Base-by-base conservation (phyloP, 2,797 vertebrate genomes). In the Sternotherus odoratus region DNA sequence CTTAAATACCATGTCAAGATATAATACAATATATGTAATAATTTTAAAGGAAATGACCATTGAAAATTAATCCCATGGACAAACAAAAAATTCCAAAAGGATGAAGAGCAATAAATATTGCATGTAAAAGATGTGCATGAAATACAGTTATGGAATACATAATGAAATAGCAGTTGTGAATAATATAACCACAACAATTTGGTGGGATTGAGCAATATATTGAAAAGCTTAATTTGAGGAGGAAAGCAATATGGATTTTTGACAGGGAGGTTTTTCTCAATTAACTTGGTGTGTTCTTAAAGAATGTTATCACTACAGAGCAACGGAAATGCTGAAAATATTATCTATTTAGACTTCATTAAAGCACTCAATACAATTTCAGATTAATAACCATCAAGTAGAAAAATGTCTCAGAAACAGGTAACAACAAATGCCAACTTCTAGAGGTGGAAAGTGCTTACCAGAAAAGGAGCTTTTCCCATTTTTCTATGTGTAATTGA, bases 201-300 rank as follows among this genome's bases (percentile, higher is more conserved):
- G 91, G 83, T 93, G 78, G 94, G 92, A 94, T 96, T 96, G 93
- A 82, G 72, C 39, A 92, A 94, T 66, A 57, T 9, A 85, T 15
- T 83, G 77, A 72, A 94, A 95, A 93, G 50, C 82, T 69, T 92
- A 94, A 93, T 92, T 95, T 97, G 95, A 97, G 94, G 93, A 96
- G 91, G 96, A 94, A 95, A 87, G 83, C 90, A 93, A 92, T 85
- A 94, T 43, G 84, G 54, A 97, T 97, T 97, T 97, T 97, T 95
- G 97, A 98, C 94, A 97, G 96, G 82, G 95, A 97, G 94, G 91
- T 82, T 85, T 94, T 97, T 95, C 97, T 97, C 97, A 98, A 98
- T 97, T 95, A 98, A 97, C 94, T 93, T 69, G 69, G 92, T 79
- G 85, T 91, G 96, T 96, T 97, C 95, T 97, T 96, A 97, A 97